These are phyloP conservation scores for Rhodinocichla rosea DNA, from an alignment of 2,113 vertebrate genomes.

Conservation along the genomic window DNA sequence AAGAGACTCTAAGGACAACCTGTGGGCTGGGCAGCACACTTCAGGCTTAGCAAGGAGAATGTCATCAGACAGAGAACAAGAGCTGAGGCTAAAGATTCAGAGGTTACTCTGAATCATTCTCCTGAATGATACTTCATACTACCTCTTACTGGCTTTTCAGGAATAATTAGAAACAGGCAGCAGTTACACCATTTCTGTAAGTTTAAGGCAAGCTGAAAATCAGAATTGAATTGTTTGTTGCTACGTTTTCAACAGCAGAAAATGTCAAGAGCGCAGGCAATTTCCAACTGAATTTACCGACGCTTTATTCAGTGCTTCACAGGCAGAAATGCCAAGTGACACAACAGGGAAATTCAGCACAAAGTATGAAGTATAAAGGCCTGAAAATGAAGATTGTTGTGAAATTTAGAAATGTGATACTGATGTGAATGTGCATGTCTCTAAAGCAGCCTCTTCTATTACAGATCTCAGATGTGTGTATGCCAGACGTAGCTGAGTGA, in stretches of 20 bases:
- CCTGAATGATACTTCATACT: not conserved
- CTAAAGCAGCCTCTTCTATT: not conserved
- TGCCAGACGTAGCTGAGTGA: slow-evolving; percentile 10
- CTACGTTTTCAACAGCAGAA: not conserved
- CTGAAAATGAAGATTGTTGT: not conserved
- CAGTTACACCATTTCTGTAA: not conserved
- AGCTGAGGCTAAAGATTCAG: not conserved
- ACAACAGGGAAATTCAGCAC: not conserved
- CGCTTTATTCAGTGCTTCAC: not conserved
- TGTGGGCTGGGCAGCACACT: not conserved
- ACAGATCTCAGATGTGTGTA: slow-evolving; percentile 4
- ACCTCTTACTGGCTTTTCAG: not conserved
- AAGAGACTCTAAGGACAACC: not conserved
- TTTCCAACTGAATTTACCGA: not conserved
- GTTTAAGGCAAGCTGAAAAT: not conserved
- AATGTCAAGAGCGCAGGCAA: slow-evolving; percentile 11
- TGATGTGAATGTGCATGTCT: not conserved
- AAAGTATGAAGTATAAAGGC: not conserved
- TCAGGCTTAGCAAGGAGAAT: not conserved
- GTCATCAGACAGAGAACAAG: not conserved
- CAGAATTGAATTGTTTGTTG: not conserved
- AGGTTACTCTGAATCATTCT: not conserved
- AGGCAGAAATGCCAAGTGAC: not conserved
- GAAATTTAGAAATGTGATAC: not conserved
- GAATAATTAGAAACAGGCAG: slow-evolving; percentile 14